Percentiles rank a stretch among this genome's conserved stretches.
Evolutionary conservation across 92 coral and sea anemone species (phyloP).

Genomic region (Bergia puertoricense): DNA sequence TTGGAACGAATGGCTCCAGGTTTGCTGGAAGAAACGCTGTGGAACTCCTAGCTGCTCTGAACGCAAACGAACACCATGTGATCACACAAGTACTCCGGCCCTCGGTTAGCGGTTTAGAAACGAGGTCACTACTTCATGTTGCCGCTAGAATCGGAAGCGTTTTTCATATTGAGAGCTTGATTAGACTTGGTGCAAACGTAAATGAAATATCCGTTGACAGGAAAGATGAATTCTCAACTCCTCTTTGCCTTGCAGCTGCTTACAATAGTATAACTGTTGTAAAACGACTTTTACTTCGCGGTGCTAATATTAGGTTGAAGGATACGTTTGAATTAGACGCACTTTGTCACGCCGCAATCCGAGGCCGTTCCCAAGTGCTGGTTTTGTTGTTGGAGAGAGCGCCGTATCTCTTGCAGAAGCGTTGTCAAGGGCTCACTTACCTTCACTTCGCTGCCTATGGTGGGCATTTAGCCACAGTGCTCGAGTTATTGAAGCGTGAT

Average conservation of each 20-base stretch:
- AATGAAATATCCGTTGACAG: slow-evolving; percentile 37
- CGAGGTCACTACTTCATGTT: slow-evolving; percentile 32
- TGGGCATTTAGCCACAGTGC: slow-evolving; percentile 14
- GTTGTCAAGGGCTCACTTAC: slow-evolving; percentile 41
- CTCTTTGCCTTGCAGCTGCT: slow-evolving; percentile 41
- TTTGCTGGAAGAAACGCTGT: slow-evolving; percentile 41
- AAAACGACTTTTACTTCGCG: slow-evolving; percentile 5
- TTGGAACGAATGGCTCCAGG: slow-evolving; percentile 27
- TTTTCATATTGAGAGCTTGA: slow-evolving; percentile 31
- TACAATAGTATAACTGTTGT: slow-evolving; percentile 20
- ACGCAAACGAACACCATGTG: slow-evolving; percentile 12
- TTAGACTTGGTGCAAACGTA: slow-evolving; percentile 34
- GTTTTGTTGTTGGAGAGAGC: neutral
- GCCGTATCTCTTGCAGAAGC: slow-evolving; percentile 24
- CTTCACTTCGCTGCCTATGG: slow-evolving; percentile 42
- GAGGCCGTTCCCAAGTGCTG: slow-evolving; percentile 27
- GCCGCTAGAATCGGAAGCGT: slow-evolving; percentile 29
- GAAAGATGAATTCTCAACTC: slow-evolving; percentile 24
- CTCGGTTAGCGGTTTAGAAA: slow-evolving; percentile 38
- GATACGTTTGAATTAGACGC: slow-evolving; percentile 36
- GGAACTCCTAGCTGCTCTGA: slow-evolving; percentile 19
- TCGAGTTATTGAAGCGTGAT: slow-evolving; percentile 16
- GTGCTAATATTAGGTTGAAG: slow-evolving; percentile 31
- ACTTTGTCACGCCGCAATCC: slow-evolving; percentile 34
- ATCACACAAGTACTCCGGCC: slow-evolving; percentile 38